Evolutionary conservation across 2,113 vertebrate species (phyloP), one percentile per base, ranked within the genome.

Genomic region (Amblyornis subalaris): DNA sequence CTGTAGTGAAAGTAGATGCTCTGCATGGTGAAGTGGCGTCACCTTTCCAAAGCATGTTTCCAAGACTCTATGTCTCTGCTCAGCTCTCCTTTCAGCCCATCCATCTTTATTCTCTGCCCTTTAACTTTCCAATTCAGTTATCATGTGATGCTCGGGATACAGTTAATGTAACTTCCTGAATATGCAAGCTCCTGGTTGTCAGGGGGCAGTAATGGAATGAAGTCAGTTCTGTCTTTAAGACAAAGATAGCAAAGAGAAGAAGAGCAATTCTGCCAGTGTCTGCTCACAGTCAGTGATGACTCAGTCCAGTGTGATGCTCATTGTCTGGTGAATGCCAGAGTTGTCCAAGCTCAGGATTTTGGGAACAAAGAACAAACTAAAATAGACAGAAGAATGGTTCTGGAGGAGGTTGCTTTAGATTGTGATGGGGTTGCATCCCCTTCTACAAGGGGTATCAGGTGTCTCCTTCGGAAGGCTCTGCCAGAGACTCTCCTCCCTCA

Each of bases 301-400:
- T 48, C 0, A 3, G n/a, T 60, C 31, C 1, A 7, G 0, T 42
- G 25, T 2, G 6, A 19, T 25, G 35, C 36, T 83, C 1, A n/a
- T 28, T 13, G 0, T 20, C 13, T 67, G 28, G 26, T 6, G 3
- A 31, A 15, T 7, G 5, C 42, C 51, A 23, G 20, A 53, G 33
- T 12, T 82, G 24, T 55, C 55, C 38, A 78, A 28, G 14, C 11
- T 57, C 0, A 0, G 14, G 22, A 57, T 85, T 84, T 73, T 33
- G 29, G 51, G 45, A 60, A 19, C 5, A 20, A 55, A 28, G 2
- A 1, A 21, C 8, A 48, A 77, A 25, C 18, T 3, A 28, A 53
- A 82, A 51, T 0, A 70, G 26, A 35, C 12, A 14, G 4, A 55
- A 48, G 31, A 50, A 33, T 14, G 1, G 8, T 44, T 74, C 50